Evolutionary conservation across 2,888 invertebrate genomes (phyloP).

Genomic region (Eristalis pertinax): DNA sequence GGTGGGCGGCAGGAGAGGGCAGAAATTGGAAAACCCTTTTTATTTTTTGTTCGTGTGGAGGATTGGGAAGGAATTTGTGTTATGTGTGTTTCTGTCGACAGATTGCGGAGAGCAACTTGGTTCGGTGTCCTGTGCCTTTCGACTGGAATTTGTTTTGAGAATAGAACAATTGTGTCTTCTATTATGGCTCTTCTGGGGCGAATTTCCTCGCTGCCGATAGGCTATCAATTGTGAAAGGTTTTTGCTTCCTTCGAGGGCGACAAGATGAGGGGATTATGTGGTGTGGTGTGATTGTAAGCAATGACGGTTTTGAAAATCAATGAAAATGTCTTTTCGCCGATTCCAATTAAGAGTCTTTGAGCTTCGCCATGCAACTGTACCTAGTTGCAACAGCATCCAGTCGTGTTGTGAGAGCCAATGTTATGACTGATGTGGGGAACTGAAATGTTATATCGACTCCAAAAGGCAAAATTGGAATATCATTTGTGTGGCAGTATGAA

Average conservation of each 20-base stretch:
- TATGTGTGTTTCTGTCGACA: not conserved
- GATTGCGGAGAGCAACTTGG: not conserved
- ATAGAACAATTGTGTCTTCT: not conserved
- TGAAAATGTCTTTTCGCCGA: not conserved
- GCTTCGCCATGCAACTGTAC: too few relatives aligned
- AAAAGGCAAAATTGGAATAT: too few relatives aligned
- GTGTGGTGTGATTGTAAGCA: not conserved
- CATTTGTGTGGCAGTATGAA: too few relatives aligned
- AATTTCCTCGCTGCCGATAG: not conserved
- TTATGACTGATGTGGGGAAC: too few relatives aligned
- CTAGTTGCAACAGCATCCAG: too few relatives aligned
- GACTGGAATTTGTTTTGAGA: not conserved
- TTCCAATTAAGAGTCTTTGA: not conserved
- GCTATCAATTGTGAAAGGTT: not conserved
- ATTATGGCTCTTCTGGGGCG: not conserved
- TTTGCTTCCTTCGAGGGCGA: not conserved
- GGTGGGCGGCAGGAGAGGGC: not conserved
- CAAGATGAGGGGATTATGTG: not conserved
- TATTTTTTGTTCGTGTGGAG: not conserved
- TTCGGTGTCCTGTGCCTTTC: not conserved
- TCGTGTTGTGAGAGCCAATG: too few relatives aligned
- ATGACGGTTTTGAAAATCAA: too few relatives aligned
- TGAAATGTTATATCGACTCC: too few relatives aligned
- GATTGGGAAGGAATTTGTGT: not conserved
- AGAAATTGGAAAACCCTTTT: constrained; percentile 14